Evolutionary conservation across 2,113 vertebrate genomes (phyloP).

Genomic region (Callospermophilus lateralis): DNA sequence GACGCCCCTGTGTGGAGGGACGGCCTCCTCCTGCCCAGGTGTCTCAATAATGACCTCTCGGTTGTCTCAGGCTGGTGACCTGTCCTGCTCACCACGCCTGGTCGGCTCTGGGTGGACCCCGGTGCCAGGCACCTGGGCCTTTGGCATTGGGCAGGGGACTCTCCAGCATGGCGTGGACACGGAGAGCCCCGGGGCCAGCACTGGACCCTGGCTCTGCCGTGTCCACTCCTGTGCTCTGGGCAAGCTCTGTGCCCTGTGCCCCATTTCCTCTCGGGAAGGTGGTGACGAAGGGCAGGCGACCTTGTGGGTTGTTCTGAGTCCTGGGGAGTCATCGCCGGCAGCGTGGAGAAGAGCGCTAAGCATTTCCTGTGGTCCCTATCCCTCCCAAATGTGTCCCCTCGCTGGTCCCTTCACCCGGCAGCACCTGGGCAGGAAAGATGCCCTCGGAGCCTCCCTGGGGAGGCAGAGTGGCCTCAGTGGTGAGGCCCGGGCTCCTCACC

Average conservation of each 20-base stretch:
- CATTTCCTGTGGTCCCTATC: background rate
- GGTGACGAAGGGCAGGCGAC: accelerated
- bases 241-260: background rate
- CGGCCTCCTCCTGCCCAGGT: accelerated
- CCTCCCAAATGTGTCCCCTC: accelerated
- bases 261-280: background rate
- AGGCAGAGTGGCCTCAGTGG: accelerated
- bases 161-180: accelerated
- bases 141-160: background rate
- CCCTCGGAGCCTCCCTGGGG: background rate
- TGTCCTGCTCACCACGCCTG: accelerated
- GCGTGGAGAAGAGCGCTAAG: background rate
- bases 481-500: background rate
- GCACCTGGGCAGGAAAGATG: background rate
- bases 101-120: background rate
- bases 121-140: accelerated
- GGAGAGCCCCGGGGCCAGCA: background rate
- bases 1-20: accelerated
- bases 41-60: background rate
- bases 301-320: background rate
- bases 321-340: background rate
- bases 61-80: background rate
- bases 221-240: background rate
- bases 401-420: background rate
- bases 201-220: background rate